phyloP scores from a whole-genome alignment of 1,140 invertebrate genomes.

The Micrasema minimum region DNA sequence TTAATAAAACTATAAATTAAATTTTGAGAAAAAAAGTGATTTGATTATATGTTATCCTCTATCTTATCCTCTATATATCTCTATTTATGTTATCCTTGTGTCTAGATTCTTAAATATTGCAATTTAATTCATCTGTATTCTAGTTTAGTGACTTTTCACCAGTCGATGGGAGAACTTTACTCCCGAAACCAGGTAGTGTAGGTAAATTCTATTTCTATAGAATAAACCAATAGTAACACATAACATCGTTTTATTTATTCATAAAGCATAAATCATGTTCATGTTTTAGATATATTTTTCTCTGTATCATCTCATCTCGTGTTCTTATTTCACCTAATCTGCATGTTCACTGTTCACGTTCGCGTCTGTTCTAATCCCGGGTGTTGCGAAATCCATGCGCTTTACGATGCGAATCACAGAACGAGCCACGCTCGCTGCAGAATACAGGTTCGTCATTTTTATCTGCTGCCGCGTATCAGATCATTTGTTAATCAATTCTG shows the following conservation, averaged over 20 bases:
- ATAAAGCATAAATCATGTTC: background rate
- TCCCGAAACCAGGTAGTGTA: too few species aligned
- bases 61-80: too few species aligned
- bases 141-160: too few species aligned
- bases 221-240: too few species aligned
- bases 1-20: too few species aligned
- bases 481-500: slow-evolving; percentile 31
- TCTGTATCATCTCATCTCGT: slow-evolving; percentile 8
- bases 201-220: too few species aligned
- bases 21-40: background rate
- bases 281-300: background rate
- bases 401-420: slow-evolving; percentile 19
- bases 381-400: slow-evolving; percentile 9
- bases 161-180: too few species aligned
- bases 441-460: slow-evolving; percentile 30
- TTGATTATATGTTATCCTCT: too few species aligned
- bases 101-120: too few species aligned
- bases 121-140: too few species aligned
- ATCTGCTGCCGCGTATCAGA: slow-evolving; percentile 23
- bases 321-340: slow-evolving; percentile 14
- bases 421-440: background rate
- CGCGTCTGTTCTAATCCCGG: background rate
- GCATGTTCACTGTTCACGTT: background rate
- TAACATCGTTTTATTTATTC: too few species aligned
- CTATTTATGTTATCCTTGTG: too few species aligned